These are phyloP conservation scores for Microtus montanus DNA, from an alignment of 2,113 vertebrate genomes.

Conservation along the genomic window DNA sequence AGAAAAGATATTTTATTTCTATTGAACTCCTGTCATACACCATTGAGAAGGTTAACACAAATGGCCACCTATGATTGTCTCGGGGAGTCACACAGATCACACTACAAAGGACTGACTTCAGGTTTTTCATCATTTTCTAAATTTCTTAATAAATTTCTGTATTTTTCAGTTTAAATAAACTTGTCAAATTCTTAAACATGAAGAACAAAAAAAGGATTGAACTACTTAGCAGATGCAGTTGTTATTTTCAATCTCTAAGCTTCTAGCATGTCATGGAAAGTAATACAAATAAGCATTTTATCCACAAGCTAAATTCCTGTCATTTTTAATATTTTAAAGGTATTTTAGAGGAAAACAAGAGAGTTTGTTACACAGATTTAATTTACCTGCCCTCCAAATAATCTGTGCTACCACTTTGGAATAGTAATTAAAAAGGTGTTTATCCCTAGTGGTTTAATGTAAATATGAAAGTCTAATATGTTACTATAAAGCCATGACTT, in stretches of 20 bases:
- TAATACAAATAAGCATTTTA: neutral
- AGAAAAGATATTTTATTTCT: slow-evolving; percentile 68
- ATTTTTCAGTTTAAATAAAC: slow-evolving; percentile 41
- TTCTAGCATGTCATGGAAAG: neutral
- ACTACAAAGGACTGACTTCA: slow-evolving; percentile 22
- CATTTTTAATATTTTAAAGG: neutral
- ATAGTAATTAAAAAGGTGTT: neutral
- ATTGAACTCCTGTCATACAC: slow-evolving; percentile 67
- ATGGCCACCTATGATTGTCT: slow-evolving; percentile 62
- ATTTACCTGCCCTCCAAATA: neutral
- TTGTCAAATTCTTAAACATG: neutral
- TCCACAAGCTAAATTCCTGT: neutral
- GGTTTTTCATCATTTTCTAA: neutral
- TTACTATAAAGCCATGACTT: neutral
- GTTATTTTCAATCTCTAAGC: neutral
- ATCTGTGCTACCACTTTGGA: neutral
- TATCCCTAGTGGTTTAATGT: neutral
- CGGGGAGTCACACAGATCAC: neutral
- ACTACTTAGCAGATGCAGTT: rapidly evolving
- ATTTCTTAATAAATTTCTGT: slow-evolving; percentile 8
- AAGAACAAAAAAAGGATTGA: neutral
- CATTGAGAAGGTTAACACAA: slow-evolving; percentile 72
- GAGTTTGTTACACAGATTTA: neutral
- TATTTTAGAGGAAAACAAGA: neutral
- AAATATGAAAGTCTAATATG: neutral